phyloP scores from a whole-genome alignment of 2,888 invertebrate genomes.

The Tachina grossa region DNA sequence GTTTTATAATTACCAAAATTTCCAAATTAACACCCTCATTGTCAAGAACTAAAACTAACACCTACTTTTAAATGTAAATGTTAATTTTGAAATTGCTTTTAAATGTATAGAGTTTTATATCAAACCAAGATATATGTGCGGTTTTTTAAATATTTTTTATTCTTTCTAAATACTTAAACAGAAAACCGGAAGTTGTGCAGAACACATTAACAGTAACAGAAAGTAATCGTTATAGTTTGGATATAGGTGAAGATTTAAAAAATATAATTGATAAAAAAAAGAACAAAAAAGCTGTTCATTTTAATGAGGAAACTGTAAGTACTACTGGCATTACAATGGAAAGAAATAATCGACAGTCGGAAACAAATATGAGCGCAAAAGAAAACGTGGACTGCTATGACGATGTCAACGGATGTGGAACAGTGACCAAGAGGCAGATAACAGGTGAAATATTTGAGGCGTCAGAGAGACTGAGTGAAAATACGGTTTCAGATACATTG shows the following conservation, averaged over 20 bases:
- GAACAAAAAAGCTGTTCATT: constrained; percentile 12
- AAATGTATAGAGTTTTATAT: constrained; percentile 5
- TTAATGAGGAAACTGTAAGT: constrained; percentile 11
- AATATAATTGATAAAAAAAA: constrained; percentile 73
- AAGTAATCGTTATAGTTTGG: constrained; percentile 76
- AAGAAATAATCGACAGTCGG: neutral
- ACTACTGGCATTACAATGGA: neutral
- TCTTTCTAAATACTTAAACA: constrained; percentile 28
- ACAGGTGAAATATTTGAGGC: constrained; percentile 78
- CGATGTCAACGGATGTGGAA: constrained; percentile 12
- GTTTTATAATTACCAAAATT: too few species aligned
- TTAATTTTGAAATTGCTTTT: too few species aligned
- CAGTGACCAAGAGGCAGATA: constrained; percentile 52
- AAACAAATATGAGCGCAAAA: neutral
- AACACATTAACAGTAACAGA: constrained; percentile 32
- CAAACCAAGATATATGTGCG: constrained; percentile 31
- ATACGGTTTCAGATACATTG: constrained; percentile 73
- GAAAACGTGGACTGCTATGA: constrained; percentile 30
- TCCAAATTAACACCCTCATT: too few species aligned
- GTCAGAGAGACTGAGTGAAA: constrained; percentile 73
- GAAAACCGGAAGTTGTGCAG: constrained; percentile 63
- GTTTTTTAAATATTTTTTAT: constrained; percentile 8
- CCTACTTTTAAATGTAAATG: too few species aligned
- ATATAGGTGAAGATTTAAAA: constrained; percentile 76
- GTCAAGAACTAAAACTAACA: too few species aligned